A percentile compares a stretch with the other conserved stretches of the same genome.
Evolutionary conservation across 2,888 invertebrate genomes (phyloP).

Genomic region (Tiliacea citrago): DNA sequence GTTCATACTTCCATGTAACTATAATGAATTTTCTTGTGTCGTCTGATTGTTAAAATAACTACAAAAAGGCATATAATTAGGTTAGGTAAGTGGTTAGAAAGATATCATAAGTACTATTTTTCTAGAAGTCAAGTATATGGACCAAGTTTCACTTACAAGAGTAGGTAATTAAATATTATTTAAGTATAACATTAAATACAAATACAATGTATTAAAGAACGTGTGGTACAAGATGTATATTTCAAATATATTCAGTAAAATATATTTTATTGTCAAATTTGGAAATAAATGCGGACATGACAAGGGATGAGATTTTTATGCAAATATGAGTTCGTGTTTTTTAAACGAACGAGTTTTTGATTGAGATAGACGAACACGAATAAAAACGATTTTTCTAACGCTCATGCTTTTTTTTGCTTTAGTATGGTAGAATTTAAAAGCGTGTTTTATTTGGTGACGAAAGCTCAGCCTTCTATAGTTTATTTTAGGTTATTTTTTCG

Average conservation of each 20-base stretch:
- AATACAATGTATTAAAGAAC: slow-evolving; percentile 38
- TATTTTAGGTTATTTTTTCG: neutral
- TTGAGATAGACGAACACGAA: slow-evolving; percentile 20
- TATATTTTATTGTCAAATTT: slow-evolving; percentile 63
- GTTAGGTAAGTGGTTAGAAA: slow-evolving; percentile 34
- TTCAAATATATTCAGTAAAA: slow-evolving; percentile 43
- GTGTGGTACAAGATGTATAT: slow-evolving; percentile 42
- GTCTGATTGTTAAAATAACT: slow-evolving; percentile 11
- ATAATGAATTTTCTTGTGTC: neutral
- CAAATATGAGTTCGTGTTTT: slow-evolving; percentile 6
- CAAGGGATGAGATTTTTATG: slow-evolving; percentile 5
- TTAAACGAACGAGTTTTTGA: slow-evolving; percentile 34
- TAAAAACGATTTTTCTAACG: slow-evolving; percentile 25
- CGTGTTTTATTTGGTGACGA: slow-evolving; percentile 4
- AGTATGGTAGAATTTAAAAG: slow-evolving; percentile 4
- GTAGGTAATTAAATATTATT: slow-evolving; percentile 47
- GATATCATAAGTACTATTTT: slow-evolving; percentile 31
- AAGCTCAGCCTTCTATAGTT: neutral
- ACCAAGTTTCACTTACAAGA: slow-evolving; percentile 57
- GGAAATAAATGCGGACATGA: slow-evolving; percentile 56
- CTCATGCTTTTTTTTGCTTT: slow-evolving; percentile 1
- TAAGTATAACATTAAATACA: slow-evolving; percentile 50
- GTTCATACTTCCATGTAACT: neutral
- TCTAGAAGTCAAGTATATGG: slow-evolving; percentile 59
- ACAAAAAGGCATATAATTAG: slow-evolving; percentile 35